Conservation (phyloP, 1,140 invertebrate species). For the Cydia pomonella region DNA sequence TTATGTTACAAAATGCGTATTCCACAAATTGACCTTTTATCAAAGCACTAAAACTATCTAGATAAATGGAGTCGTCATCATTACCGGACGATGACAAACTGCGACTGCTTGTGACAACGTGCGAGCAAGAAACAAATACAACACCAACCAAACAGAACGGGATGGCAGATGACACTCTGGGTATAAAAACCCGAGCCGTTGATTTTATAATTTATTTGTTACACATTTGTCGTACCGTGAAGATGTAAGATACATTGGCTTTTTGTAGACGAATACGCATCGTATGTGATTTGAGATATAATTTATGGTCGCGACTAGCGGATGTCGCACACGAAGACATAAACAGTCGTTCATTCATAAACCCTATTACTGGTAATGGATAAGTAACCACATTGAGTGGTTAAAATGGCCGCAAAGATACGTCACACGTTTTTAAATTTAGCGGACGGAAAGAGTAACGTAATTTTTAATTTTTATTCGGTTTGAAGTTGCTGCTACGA, state of each 20-base stretch:
- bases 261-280: conserved; percentile 73
- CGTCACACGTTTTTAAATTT: conserved; percentile 31
- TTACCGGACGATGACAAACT: conserved; percentile 73
- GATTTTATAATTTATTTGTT: conserved; percentile 81
- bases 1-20: neutral
- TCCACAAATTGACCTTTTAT: conserved; percentile 18
- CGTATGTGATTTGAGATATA: conserved; percentile 77
- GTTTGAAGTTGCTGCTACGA: neutral
- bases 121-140: conserved; percentile 53
- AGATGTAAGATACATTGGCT: conserved; percentile 78
- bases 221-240: conserved; percentile 80
- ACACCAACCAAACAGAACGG: conserved; percentile 41
- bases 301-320: conserved; percentile 75
- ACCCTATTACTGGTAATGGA: conserved; percentile 54
- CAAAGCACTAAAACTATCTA: conserved; percentile 59
- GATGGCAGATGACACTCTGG: conserved; percentile 54
- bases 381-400: conserved; percentile 49
- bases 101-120: conserved; percentile 63
- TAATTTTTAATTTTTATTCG: neutral
- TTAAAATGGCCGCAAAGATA: conserved; percentile 21
- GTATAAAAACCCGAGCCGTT: conserved; percentile 75
- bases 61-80: conserved; percentile 75
- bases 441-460: neutral
- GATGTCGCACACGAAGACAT: conserved; percentile 61
- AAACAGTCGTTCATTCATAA: conserved; percentile 61